These are phyloP conservation scores for Cerceris rybyensis DNA, from an alignment of 2,888 invertebrate genomes.

Conservation along the genomic window DNA sequence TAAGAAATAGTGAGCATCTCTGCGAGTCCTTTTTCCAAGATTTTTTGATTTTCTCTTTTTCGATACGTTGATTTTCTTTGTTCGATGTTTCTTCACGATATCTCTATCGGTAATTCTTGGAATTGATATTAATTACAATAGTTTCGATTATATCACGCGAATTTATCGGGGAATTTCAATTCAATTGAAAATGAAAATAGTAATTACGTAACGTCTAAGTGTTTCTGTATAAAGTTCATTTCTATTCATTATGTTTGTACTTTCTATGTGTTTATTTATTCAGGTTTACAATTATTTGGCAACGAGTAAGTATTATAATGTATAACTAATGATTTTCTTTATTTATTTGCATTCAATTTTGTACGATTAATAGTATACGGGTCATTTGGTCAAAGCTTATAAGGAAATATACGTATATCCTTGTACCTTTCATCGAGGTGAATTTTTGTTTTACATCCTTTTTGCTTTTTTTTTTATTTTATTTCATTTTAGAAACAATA, in stretches of 20 bases:
- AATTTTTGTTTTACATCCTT: no score
- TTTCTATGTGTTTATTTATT: background rate
- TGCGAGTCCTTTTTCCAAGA: slow-evolving; percentile 40
- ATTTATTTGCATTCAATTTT: no score
- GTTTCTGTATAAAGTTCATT: background rate
- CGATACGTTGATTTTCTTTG: background rate
- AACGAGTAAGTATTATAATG: slow-evolving; percentile 10
- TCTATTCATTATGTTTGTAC: background rate
- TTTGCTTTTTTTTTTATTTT: background rate
- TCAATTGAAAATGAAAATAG: no score
- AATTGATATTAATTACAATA: no score
- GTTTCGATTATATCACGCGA: no score
- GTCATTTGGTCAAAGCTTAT: no score
- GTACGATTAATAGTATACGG: no score
- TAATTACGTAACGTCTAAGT: no score
- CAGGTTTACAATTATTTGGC: background rate
- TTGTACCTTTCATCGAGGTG: no score
- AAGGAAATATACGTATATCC: no score
- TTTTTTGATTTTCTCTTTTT: background rate
- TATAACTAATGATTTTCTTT: background rate
- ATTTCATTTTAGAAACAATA: background rate
- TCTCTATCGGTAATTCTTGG: background rate
- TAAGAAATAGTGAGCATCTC: slow-evolving; percentile 44
- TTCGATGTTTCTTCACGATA: background rate
- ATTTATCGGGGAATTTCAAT: no score